Evolutionary conservation across 2,888 invertebrate genomes (phyloP).

Genomic region (Nomada ruficornis): DNA sequence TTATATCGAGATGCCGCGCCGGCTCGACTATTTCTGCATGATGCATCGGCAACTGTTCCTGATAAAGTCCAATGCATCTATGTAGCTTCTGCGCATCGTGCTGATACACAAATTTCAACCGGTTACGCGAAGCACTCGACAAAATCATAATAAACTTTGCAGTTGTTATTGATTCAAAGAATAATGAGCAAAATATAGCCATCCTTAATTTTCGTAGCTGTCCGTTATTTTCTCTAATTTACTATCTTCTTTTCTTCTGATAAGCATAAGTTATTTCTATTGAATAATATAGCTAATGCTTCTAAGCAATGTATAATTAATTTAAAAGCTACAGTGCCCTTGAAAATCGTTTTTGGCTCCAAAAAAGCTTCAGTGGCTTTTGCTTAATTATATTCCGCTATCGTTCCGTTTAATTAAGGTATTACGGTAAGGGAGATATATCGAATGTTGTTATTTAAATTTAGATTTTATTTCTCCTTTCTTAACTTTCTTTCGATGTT

Average conservation of each 20-base stretch:
- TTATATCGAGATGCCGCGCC: constrained; percentile 63
- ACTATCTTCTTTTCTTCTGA: background rate
- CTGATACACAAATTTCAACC: constrained; percentile 44
- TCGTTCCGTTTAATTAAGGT: background rate
- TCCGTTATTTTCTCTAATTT: background rate
- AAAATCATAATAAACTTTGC: constrained; percentile 3
- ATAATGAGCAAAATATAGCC: no score
- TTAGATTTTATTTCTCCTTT: background rate
- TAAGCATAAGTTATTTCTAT: no score
- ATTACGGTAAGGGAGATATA: background rate
- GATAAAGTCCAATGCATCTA: constrained; percentile 72
- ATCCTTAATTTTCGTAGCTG: no score
- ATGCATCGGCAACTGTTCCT: constrained; percentile 64
- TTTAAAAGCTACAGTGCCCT: no score
- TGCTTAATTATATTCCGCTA: background rate
- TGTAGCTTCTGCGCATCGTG: constrained; percentile 74
- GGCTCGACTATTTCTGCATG: constrained; percentile 75
- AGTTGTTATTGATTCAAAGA: background rate
- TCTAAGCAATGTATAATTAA: no score
- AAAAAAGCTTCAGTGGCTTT: no score
- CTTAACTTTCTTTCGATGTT: background rate
- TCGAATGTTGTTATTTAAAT: background rate
- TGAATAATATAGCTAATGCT: no score
- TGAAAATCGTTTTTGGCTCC: no score
- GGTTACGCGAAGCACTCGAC: constrained; percentile 19